A percentile compares a stretch with the other conserved stretches of the same genome.
phyloP scores from a whole-genome alignment of 2,113 vertebrate genomes.

The Odocoileus virginianus region DNA sequence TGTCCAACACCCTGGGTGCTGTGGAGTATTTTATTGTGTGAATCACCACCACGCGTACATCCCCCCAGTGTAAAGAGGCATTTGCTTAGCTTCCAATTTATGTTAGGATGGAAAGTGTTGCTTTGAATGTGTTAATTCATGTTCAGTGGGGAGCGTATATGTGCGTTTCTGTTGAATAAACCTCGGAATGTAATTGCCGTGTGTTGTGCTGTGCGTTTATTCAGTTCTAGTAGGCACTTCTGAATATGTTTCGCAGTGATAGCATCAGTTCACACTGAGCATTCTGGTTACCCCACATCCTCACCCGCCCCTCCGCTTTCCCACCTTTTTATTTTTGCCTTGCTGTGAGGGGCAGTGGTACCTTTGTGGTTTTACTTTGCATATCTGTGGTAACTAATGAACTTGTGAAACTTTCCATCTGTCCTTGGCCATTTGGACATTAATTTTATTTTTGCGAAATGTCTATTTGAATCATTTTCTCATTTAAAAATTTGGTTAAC shows the following conservation, averaged over 20 bases:
- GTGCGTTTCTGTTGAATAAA: neutral
- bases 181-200: neutral
- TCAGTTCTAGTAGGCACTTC: neutral
- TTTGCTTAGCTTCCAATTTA: neutral
- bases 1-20: neutral
- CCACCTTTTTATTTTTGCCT: neutral
- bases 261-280: too few species aligned
- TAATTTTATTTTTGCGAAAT: neutral
- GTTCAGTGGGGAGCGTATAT: rapidly evolving
- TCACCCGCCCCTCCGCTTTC: rapidly evolving
- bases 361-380: neutral
- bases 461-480: neutral
- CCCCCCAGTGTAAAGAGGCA: rapidly evolving
- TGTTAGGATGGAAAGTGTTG: rapidly evolving
- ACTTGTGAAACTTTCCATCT: neutral
- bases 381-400: neutral
- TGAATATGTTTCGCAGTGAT: neutral
- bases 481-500: neutral
- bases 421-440: neutral
- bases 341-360: rapidly evolving
- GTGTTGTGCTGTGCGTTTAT: rapidly evolving
- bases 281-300: too few species aligned
- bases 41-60: rapidly evolving
- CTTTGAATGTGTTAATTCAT: neutral
- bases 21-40: rapidly evolving